These are phyloP conservation scores for Leptopilina drosophilae DNA, from an alignment of 2,888 invertebrate species.

Conservation along the genomic window DNA sequence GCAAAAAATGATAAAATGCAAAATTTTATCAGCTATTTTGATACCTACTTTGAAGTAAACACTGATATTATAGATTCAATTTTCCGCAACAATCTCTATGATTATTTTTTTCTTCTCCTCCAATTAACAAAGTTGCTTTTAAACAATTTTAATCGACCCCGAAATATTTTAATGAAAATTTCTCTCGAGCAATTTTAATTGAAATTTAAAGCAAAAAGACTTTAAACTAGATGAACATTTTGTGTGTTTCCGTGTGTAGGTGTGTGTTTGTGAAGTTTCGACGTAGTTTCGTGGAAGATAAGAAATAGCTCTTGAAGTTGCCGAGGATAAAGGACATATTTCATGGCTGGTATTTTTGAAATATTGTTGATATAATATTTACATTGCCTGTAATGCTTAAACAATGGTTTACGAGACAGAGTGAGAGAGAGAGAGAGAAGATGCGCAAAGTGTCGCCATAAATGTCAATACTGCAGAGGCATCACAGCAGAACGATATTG, in stretches of 20 bases:
- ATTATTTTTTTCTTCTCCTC: neutral
- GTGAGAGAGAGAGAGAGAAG: neutral
- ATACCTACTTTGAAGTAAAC: too few species aligned
- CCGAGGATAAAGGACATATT: neutral
- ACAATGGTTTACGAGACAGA: slow-evolving; percentile 42
- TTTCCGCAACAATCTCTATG: too few species aligned
- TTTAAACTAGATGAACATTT: neutral
- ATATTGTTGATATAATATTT: slow-evolving; percentile 41
- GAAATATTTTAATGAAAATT: slow-evolving; percentile 3
- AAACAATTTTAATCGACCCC: neutral
- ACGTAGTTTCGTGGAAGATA: neutral
- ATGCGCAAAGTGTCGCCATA: slow-evolving; percentile 27
- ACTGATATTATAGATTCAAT: too few species aligned
- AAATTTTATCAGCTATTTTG: too few species aligned
- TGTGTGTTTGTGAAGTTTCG: neutral
- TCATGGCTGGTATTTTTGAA: neutral
- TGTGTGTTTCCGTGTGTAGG: neutral
- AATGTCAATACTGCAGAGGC: slow-evolving; percentile 33
- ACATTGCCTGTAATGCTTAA: slow-evolving; percentile 28
- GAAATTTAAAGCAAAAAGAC: neutral
- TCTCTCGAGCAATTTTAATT: neutral
- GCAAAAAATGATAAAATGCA: too few species aligned
- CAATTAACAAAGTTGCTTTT: neutral
- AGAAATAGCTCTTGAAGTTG: neutral
- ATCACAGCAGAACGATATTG: slow-evolving; percentile 32